phyloP scores from a whole-genome alignment of 53 echinoderm and acorn worm genomes.

The Temnopleurus reevesii region DNA sequence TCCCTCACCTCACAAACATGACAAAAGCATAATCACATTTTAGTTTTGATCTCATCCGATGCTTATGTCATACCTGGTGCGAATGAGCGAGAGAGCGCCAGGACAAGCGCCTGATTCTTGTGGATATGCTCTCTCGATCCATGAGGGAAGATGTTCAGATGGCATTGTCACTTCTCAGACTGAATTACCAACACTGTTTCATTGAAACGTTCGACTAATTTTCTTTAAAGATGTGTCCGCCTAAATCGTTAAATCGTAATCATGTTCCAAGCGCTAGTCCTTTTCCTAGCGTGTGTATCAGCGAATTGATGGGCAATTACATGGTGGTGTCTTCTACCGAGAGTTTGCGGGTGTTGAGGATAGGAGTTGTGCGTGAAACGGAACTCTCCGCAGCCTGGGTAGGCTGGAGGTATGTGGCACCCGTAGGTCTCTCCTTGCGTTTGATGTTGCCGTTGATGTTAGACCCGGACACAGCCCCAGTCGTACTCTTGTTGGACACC shows the following conservation, averaged over 20 bases:
- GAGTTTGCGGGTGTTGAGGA: conserved; percentile 57
- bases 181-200: conserved; percentile 46
- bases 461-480: conserved; percentile 65
- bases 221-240: neutral
- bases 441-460: conserved; percentile 67
- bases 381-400: conserved; percentile 60
- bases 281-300: neutral
- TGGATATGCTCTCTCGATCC: neutral
- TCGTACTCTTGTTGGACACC: conserved; percentile 65
- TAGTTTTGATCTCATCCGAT: neutral
- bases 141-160: neutral
- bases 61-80: neutral
- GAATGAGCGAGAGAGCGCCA: neutral
- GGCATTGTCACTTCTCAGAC: conserved; percentile 32
- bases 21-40: neutral
- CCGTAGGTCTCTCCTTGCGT: conserved; percentile 65
- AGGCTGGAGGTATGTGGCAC: conserved; percentile 83
- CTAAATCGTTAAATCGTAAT: neutral
- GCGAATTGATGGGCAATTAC: conserved; percentile 3
- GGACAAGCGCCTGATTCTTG: neutral
- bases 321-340: conserved; percentile 61
- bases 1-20: neutral
- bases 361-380: conserved; percentile 47
- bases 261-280: conserved; percentile 3
- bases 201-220: conserved; percentile 50